phyloP scores from a whole-genome alignment of 1,140 invertebrate genomes.

The Drosophila dunni region DNA sequence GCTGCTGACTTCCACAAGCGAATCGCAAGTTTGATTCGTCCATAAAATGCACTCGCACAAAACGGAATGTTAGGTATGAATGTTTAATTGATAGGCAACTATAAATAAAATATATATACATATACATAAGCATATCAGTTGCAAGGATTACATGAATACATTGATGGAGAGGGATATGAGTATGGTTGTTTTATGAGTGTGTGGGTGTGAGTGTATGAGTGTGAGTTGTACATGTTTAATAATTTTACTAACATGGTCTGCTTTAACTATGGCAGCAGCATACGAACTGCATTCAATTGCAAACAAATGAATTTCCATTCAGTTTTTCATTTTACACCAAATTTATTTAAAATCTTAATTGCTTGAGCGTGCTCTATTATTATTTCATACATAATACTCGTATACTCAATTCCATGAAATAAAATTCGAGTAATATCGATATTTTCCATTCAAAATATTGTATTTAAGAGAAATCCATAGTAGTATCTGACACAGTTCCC shows the following conservation, averaged over 20 bases:
- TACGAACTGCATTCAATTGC: too few relatives aligned
- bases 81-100: constrained; percentile 42
- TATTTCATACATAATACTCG: too few relatives aligned
- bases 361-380: too few relatives aligned
- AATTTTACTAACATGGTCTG: background rate
- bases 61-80: constrained; percentile 46
- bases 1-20: constrained; percentile 62
- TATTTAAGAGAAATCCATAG: too few relatives aligned
- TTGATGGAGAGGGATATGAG: background rate
- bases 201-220: constrained; percentile 1
- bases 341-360: too few relatives aligned
- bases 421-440: too few relatives aligned
- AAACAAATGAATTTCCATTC: too few relatives aligned
- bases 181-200: background rate
- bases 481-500: too few relatives aligned
- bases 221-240: constrained; percentile 1
- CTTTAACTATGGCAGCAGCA: background rate
- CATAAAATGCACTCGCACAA: constrained; percentile 68
- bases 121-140: constrained; percentile 41
- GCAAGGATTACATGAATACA: constrained; percentile 25
- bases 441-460: too few relatives aligned
- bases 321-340: too few relatives aligned
- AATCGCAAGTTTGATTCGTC: constrained; percentile 59
- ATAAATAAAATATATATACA: constrained; percentile 46
- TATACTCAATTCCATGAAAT: too few relatives aligned